These are phyloP conservation scores for Anguilla rostrata DNA, from an alignment of 2,113 vertebrate species.

Conservation along the genomic window DNA sequence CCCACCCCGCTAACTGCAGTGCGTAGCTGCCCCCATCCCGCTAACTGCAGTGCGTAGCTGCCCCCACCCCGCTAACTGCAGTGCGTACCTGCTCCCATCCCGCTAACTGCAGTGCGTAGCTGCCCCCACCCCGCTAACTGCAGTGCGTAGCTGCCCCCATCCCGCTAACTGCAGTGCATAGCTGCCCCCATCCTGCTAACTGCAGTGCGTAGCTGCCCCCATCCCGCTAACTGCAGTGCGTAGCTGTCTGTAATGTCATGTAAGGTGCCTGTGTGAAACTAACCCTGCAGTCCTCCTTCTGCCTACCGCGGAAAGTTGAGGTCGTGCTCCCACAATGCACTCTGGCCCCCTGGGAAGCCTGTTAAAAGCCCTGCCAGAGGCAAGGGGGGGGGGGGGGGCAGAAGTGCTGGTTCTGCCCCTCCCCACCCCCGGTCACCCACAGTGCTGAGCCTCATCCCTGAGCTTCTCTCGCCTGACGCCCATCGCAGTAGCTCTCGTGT, in stretches of 20 bases:
- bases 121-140: too few relatives aligned
- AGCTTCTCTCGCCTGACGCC: neutral
- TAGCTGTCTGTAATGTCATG: neutral
- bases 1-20: too few relatives aligned
- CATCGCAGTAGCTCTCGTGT: neutral
- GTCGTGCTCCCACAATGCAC: slow-evolving; percentile 8
- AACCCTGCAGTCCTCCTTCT: neutral
- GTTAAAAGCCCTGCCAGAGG: neutral
- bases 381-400: neutral
- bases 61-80: too few relatives aligned
- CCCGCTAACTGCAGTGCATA: neutral
- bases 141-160: neutral
- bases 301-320: too few relatives aligned
- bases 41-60: too few relatives aligned
- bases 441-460: neutral
- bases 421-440: neutral
- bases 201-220: too few relatives aligned
- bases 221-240: too few relatives aligned
- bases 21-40: too few relatives aligned
- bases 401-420: neutral
- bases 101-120: too few relatives aligned
- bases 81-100: too few relatives aligned
- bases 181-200: neutral
- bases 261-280: neutral
- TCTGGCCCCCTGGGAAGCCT: neutral